Percentiles rank a stretch among this genome's conserved stretches.
These are phyloP conservation scores for Trachelus troglodyta DNA, from an alignment of 2,888 invertebrate species.

Conservation along the genomic window DNA sequence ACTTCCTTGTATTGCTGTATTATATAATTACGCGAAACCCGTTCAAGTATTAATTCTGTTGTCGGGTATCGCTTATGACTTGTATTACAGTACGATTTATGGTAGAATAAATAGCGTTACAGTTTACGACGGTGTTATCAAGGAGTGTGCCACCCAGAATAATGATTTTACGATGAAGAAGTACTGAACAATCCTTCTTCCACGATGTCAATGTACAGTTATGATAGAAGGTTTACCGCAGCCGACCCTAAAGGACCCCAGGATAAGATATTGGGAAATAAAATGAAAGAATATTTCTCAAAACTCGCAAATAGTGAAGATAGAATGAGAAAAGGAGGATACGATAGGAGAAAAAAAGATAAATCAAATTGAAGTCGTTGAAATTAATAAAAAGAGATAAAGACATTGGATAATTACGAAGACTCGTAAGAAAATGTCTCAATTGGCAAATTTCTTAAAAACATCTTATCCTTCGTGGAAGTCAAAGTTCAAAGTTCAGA, in stretches of 20 bases:
- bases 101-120: constrained; percentile 20
- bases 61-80: not conserved
- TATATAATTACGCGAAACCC: not conserved
- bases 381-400: constrained; percentile 11
- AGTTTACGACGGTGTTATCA: constrained; percentile 15
- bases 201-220: not conserved
- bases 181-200: not conserved
- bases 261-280: not conserved
- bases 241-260: not conserved
- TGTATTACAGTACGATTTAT: constrained; percentile 8
- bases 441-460: constrained; percentile 14
- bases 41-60: not conserved
- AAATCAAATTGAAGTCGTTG: not conserved
- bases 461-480: not conserved
- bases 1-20: not conserved
- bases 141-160: constrained; percentile 18
- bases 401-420: constrained; percentile 7
- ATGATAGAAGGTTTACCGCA: not conserved
- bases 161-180: constrained; percentile 9
- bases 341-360: not conserved
- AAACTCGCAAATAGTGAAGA: not conserved
- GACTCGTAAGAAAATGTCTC: constrained; percentile 14
- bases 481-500: not conserved
- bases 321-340: not conserved
- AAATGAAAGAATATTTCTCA: not conserved